Evolutionary conservation across 2,888 invertebrate species (phyloP), one percentile per base, ranked within the genome.

Genomic region (Andrena flavipes): DNA sequence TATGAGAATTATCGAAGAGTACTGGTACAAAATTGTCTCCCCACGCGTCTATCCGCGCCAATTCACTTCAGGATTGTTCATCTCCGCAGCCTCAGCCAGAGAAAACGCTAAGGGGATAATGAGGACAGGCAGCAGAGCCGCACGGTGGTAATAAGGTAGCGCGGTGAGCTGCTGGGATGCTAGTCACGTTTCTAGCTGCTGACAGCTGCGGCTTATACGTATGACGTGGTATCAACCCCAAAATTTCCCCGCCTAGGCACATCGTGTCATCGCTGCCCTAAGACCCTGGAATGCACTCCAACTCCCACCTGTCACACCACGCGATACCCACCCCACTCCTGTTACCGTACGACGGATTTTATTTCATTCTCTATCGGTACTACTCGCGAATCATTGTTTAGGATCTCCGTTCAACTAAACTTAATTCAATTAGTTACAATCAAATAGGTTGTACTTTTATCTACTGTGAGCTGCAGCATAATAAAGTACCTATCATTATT

Each of bases 191-290:
- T 92, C 90, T 89, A 92, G 89, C 89, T 91, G 92, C 92, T 93
- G 93, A 93, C 93, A 94, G 93, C 93, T 94, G 93, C 86, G 93
- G 93, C 93, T 93, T 93, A 93, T 93, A 93, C 93, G 92, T 93
- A 93, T 93, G 93, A 94, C 92, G 92, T 91, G 91, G 91, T 93
- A 93, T 94, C 93, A 94, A 93, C 92, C 93, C 92, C 92, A 92
- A 93, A 42, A 93, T 92, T 93, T 93, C 91, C 90, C 87, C 88
- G 88, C 88, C 88, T 88, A 90, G 90, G 91, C 90, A 89, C 91
- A 87, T 90, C 91, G 90, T 92, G 92, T 92, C 93, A 91, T 89
- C 89, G 90, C 89, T 87, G 89, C 87, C 88, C 91, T 91, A 91
- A 92, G 91, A 92, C 90, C 90, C 84, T 87, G 92, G 92, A 93